These are phyloP conservation scores for Lapara coniferarum DNA, from an alignment of 2,888 invertebrate species.

Conservation along the genomic window DNA sequence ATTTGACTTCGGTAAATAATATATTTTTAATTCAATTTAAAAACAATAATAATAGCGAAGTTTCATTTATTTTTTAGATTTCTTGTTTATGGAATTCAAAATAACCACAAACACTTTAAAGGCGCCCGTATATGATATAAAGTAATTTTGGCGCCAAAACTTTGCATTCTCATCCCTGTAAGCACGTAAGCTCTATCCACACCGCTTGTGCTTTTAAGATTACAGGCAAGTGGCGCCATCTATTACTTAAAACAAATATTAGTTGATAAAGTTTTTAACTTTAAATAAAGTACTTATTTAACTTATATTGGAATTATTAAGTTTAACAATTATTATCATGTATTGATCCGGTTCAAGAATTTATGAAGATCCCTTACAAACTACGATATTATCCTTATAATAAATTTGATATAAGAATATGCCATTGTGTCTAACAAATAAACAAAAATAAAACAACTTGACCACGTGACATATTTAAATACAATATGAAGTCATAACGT, in stretches of 20 bases:
- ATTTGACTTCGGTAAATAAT: too few relatives aligned
- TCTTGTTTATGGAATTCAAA: not conserved
- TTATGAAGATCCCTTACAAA: not conserved
- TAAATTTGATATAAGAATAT: not conserved
- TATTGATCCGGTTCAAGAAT: not conserved
- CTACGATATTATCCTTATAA: not conserved
- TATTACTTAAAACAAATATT: not conserved
- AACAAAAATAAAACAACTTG: not conserved
- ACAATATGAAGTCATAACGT: conserved; percentile 61
- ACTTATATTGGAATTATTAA: too few relatives aligned
- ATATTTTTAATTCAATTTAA: too few relatives aligned
- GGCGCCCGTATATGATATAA: not conserved
- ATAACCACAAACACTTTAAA: not conserved
- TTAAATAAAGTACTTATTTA: too few relatives aligned
- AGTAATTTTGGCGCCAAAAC: conserved; percentile 16
- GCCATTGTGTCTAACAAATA: not conserved
- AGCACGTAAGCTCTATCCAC: not conserved
- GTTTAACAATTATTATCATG: not conserved
- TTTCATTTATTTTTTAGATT: not conserved
- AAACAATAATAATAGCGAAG: not conserved
- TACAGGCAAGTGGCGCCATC: conserved; percentile 6
- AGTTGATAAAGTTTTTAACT: too few relatives aligned
- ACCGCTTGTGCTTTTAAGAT: not conserved
- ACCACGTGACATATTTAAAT: conserved; percentile 30
- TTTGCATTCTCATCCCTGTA: not conserved